These are phyloP conservation scores for Plebejus melissa DNA, from an alignment of 2,888 invertebrate genomes.

Conservation along the genomic window DNA sequence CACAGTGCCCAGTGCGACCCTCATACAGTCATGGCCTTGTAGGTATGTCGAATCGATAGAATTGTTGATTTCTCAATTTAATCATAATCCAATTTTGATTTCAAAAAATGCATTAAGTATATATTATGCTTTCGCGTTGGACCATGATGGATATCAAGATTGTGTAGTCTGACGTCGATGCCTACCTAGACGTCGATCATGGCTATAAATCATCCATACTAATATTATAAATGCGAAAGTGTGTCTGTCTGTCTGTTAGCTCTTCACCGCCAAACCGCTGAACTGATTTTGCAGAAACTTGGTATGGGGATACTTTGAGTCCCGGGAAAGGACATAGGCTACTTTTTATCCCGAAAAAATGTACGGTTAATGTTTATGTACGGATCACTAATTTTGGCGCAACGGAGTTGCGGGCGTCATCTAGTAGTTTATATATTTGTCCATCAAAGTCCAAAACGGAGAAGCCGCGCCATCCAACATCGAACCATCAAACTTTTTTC, in stretches of 20 bases:
- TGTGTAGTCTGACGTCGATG: background rate
- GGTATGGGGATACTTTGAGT: too few relatives aligned
- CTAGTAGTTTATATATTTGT: background rate
- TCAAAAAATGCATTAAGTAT: background rate
- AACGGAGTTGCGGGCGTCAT: too few relatives aligned
- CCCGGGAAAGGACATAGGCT: too few relatives aligned
- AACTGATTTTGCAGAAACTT: too few relatives aligned
- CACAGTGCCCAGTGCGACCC: constrained; percentile 30
- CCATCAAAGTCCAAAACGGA: background rate
- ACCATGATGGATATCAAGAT: background rate
- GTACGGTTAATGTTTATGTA: too few relatives aligned
- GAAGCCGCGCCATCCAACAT: background rate
- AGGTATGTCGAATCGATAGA: constrained; percentile 19
- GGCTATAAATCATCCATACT: background rate
- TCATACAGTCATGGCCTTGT: constrained; percentile 24
- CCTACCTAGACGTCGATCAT: background rate
- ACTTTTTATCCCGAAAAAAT: too few relatives aligned
- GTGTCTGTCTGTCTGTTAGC: too few relatives aligned
- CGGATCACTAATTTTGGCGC: too few relatives aligned
- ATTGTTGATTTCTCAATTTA: constrained; percentile 26
- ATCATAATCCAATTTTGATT: constrained; percentile 12
- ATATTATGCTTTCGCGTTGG: background rate
- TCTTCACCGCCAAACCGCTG: too few relatives aligned
- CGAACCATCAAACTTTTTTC: constrained; percentile 17
- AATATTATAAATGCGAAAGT: too few relatives aligned